These are phyloP conservation scores for Drosophila serrata DNA, from an alignment of 1,140 invertebrate species.

Conservation along the genomic window DNA sequence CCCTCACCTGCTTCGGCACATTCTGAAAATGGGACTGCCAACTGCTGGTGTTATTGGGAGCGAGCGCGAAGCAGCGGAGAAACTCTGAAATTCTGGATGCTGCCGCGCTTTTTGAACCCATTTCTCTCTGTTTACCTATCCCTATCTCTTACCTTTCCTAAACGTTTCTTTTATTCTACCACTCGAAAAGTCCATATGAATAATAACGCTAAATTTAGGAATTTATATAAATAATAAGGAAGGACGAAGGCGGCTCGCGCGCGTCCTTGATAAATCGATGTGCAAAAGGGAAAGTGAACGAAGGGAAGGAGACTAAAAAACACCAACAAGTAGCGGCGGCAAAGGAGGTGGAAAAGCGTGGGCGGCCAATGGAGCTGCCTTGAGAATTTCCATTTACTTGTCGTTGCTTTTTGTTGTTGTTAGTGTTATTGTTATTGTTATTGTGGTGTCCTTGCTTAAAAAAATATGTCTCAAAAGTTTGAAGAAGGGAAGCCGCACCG, in stretches of 20 bases:
- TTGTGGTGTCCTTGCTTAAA: constrained; percentile 16
- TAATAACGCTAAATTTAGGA: constrained; percentile 51
- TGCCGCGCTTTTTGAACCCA: constrained; percentile 15
- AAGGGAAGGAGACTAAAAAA: constrained; percentile 10
- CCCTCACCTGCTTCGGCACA: neutral
- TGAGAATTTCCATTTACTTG: constrained; percentile 15
- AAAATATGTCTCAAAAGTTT: constrained; percentile 1
- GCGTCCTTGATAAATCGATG: constrained; percentile 81
- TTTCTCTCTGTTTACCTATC: neutral
- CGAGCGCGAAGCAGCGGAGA: neutral
- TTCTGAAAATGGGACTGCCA: constrained; percentile 19
- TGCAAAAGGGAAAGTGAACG: constrained; percentile 50
- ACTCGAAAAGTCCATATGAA: constrained; percentile 4
- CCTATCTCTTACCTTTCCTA: neutral
- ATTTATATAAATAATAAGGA: constrained; percentile 20
- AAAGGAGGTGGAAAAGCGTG: constrained; percentile 36
- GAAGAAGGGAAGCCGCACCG: neutral
- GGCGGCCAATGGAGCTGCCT: constrained; percentile 15
- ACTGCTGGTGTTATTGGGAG: constrained; percentile 21
- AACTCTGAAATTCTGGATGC: constrained; percentile 15
- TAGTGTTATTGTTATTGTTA: neutral
- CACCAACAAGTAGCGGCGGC: constrained; percentile 36
- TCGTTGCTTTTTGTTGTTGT: neutral
- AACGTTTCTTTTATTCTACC: neutral
- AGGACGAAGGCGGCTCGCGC: constrained; percentile 41